Conservation (phyloP, 2,797 vertebrate species). For the Ctenosaura bakeri region DNA sequence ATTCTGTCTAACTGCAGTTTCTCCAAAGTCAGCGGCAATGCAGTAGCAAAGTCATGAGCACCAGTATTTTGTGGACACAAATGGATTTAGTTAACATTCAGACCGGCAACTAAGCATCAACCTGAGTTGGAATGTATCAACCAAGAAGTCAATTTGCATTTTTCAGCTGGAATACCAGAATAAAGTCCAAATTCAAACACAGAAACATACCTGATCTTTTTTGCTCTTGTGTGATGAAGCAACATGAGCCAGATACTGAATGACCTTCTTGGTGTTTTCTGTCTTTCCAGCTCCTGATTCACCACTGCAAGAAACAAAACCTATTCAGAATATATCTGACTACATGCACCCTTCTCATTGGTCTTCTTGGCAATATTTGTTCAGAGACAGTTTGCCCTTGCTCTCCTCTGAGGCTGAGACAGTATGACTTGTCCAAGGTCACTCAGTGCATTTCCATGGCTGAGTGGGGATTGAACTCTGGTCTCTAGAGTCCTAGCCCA, state of each 20-base stretch:
- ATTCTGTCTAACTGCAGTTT: conserved; percentile 27
- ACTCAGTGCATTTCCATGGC: too few species aligned
- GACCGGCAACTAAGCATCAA: neutral
- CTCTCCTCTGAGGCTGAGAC: too few species aligned
- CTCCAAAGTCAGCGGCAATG: conserved; percentile 36
- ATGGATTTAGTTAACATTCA: conserved; percentile 3
- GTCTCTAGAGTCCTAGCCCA: too few species aligned
- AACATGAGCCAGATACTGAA: conserved; percentile 97
- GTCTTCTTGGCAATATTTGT: neutral
- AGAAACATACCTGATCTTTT: conserved; percentile 94
- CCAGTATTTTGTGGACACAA: neutral
- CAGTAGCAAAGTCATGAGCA: neutral
- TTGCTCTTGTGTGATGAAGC: conserved; percentile 98
- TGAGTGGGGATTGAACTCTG: too few species aligned
- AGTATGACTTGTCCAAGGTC: too few species aligned
- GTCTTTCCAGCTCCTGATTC: conserved; percentile 99
- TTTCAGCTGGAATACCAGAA: conserved; percentile 30
- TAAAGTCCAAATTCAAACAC: neutral
- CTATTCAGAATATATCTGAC: conserved; percentile 27
- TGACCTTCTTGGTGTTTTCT: conserved; percentile 99
- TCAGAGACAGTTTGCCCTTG: too few species aligned
- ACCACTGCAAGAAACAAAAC: conserved; percentile 84
- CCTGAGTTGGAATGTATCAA: neutral
- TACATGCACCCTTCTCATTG: too few species aligned
- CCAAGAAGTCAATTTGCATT: neutral